Evolutionary conservation across 2,888 invertebrate species (phyloP), one percentile per base, ranked within the genome.

Genomic region (Syritta pipiens): DNA sequence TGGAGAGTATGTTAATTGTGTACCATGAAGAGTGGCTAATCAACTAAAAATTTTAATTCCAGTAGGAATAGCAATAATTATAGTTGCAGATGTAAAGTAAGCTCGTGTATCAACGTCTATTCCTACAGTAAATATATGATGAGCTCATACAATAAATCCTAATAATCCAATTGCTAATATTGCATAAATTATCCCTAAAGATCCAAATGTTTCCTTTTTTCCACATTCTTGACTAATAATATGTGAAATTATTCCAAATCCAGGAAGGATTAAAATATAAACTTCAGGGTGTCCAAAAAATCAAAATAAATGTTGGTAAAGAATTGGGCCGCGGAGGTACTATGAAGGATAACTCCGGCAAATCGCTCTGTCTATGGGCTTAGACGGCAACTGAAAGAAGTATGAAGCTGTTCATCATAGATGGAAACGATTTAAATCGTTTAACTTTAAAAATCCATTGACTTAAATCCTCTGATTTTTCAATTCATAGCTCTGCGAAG

Each of bases 261-360:
- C 94, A 0, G 94, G 94, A 84, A 95, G 85, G 92, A 95, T 95
- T 90, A 95, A 89, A 93, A 95, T 94, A 89, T 95, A 96, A 81
- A 95, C 94, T 92, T 95, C 95, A 6, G 95, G 95, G 63, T 95
- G 95, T 0, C 95, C 95, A 91, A 95, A 96, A 90, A 95, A 95
- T 92, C 95, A 95, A 90, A 96, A 95, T 91, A 95, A 89, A 88
- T 95, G 94, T 92, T 95, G 94, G 60, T 93, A 95, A 83, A 95
- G 83, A 89, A 95, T 92, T 1, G 94, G 95, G 63, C 95, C 95
- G 59, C 95, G n/a, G n/a, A n/a, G n/a, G n/a, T n/a, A n/a, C n/a
- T n/a, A n/a, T n/a, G n/a, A n/a, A n/a, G n/a, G n/a, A n/a, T n/a
- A n/a, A n/a, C n/a, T n/a, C n/a, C n/a, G n/a, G n/a, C n/a, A n/a